Percentiles rank a stretch among this genome's conserved stretches.
phyloP scores from a whole-genome alignment of 2,113 vertebrate genomes.

The Terrapene triunguis region DNA sequence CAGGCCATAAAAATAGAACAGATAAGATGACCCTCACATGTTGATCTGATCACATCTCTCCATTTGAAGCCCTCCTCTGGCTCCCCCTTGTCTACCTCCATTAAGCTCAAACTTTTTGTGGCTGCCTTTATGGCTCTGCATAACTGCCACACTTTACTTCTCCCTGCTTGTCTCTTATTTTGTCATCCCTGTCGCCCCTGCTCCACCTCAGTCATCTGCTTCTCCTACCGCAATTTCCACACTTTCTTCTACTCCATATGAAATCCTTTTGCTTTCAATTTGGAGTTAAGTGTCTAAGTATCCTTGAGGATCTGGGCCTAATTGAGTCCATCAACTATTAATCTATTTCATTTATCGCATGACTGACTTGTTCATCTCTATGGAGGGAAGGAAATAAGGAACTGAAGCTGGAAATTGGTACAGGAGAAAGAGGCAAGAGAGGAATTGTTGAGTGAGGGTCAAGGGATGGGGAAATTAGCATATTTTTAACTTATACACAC shows the following conservation, averaged over 20 bases:
- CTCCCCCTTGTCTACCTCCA: not conserved
- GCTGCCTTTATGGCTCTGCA: not conserved
- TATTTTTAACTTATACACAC: not conserved
- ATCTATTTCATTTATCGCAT: not conserved
- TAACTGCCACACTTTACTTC: not conserved
- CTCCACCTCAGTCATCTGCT: not conserved
- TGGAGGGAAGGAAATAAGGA: conserved; percentile 10
- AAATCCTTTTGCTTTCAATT: not conserved
- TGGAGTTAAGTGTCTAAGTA: not conserved
- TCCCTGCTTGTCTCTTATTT: not conserved
- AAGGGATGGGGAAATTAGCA: not conserved
- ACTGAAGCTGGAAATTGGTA: not conserved
- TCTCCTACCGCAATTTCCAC: not conserved
- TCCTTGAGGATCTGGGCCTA: not conserved
- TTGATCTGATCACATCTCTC: not conserved
- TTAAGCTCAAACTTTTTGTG: not conserved
- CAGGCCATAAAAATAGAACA: not conserved
- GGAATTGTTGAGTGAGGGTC: not conserved
- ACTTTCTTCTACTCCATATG: not conserved
- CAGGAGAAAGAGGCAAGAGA: not conserved
- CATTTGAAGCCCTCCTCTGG: not conserved
- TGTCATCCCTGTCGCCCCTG: not conserved
- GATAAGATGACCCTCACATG: not conserved
- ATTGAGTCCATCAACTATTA: not conserved
- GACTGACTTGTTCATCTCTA: not conserved